A percentile compares a stretch with the other conserved stretches of the same genome.
Evolutionary conservation across 2,888 invertebrate species (phyloP).

Genomic region (Tenthredo distinguenda): DNA sequence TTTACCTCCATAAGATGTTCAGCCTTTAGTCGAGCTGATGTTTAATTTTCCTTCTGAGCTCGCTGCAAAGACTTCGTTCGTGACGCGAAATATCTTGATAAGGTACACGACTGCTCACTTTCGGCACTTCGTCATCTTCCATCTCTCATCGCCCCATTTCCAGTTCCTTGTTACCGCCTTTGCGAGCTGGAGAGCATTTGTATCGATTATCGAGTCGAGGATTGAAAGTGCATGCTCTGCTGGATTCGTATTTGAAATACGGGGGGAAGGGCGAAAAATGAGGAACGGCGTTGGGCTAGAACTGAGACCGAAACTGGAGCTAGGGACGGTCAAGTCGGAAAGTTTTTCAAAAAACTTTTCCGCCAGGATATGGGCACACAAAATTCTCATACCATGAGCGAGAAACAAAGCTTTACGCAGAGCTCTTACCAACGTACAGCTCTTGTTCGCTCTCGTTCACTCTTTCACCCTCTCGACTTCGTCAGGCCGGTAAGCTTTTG

Average conservation of each 20-base stretch:
- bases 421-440: constrained; percentile 25
- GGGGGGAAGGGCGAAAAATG: not conserved
- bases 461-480: not conserved
- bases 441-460: constrained; percentile 25
- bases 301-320: not conserved
- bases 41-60: not conserved
- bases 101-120: constrained; percentile 43
- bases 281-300: not conserved
- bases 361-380: not conserved
- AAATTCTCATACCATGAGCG: constrained; percentile 21
- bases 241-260: constrained; percentile 44
- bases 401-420: constrained; percentile 23
- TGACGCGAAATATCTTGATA: constrained; percentile 28
- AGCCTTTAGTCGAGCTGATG: constrained; percentile 5
- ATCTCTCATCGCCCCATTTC: constrained; percentile 25
- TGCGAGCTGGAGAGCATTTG: constrained; percentile 36
- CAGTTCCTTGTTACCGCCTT: constrained; percentile 1
- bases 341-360: constrained; percentile 38
- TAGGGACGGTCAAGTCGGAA: constrained; percentile 17
- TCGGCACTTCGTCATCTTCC: constrained; percentile 24
- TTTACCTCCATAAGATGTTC: not conserved
- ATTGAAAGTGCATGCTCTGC: constrained; percentile 49
- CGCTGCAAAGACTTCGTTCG: constrained; percentile 14
- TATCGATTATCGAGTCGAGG: constrained; percentile 48
- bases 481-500: constrained; percentile 39